A percentile compares a stretch with the other conserved stretches of the same genome.
Conservation (phyloP, 1,140 invertebrate genomes). For the Drosophila sturtevanti region DNA sequence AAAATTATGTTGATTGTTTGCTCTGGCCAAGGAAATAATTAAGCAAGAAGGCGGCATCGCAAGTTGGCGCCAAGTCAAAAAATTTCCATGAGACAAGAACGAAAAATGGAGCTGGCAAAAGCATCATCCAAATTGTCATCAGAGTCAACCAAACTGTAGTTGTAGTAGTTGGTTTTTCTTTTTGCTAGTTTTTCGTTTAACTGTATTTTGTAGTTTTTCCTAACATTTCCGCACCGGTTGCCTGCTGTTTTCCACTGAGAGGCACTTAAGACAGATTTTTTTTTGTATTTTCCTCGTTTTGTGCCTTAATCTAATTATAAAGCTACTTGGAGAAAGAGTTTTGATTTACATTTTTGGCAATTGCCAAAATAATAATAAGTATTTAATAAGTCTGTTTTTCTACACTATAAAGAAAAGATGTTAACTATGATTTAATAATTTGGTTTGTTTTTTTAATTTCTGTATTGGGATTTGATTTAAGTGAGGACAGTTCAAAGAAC, state of each 20-base stretch:
- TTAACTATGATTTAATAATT: neutral
- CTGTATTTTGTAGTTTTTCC: neutral
- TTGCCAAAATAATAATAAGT: conserved; percentile 10
- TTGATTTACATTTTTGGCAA: conserved; percentile 68
- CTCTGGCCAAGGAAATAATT: conserved; percentile 74
- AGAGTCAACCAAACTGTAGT: conserved; percentile 23
- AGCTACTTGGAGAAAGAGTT: conserved; percentile 61
- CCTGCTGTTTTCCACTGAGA: neutral
- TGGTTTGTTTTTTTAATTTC: no score
- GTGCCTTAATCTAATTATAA: conserved; percentile 70
- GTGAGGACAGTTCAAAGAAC: no score
- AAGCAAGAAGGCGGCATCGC: conserved; percentile 49
- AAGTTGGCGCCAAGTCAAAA: conserved; percentile 67
- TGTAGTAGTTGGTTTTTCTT: no score
- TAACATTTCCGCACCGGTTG: neutral
- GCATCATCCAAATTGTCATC: conserved; percentile 58
- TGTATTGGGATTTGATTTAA: no score
- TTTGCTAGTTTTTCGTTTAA: neutral
- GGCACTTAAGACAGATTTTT: conserved; percentile 6
- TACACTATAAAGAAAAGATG: no score
- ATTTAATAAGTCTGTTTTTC: neutral
- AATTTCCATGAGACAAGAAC: conserved; percentile 27
- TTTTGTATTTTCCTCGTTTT: conserved; percentile 15
- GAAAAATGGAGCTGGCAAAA: neutral
- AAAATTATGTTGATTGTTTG: conserved; percentile 78